phyloP scores from a whole-genome alignment of 2,113 vertebrate species.

The human region GRCh38 chr2:65088001-65088500 shows the following conservation, averaged over 20 bases:
- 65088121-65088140: conserved; percentile 93
- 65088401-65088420: conserved; percentile 99
- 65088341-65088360: conserved; percentile 92
- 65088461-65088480: conserved; percentile 88
- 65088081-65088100: conserved; percentile 93
- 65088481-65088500: conserved; percentile 90
- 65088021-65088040: conserved; percentile 93
- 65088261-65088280: conserved; percentile 93
- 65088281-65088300: conserved; percentile 93
- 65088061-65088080: conserved; percentile 92
- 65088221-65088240: conserved; percentile 95
- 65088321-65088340: conserved; percentile 90
- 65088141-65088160: conserved; percentile 92
- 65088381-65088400: conserved; percentile 95
- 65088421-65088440: conserved; percentile 92
- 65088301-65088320: conserved; percentile 92
- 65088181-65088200: conserved; percentile 90
- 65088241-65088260: conserved; percentile 90
- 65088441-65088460: conserved; percentile 91
- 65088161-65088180: conserved; percentile 92
- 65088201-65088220: conserved; percentile 91
- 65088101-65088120: conserved; percentile 91
- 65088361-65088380: conserved; percentile 93
- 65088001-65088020: conserved; percentile 90
- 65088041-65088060: conserved; percentile 96